Conservation (phyloP, 2,888 invertebrate species). For the Phengaris alcon region DNA sequence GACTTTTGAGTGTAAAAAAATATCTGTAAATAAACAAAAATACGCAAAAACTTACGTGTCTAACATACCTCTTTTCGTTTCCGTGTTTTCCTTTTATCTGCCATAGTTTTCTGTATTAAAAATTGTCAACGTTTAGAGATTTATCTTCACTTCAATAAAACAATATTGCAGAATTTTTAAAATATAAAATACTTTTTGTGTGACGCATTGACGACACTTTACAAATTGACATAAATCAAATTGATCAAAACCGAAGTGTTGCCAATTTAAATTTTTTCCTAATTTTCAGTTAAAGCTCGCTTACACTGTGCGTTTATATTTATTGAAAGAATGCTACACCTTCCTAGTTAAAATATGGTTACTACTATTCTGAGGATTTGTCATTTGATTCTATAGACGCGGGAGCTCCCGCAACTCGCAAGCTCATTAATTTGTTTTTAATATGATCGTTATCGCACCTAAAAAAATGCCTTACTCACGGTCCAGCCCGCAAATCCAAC, state of each 20-base stretch:
- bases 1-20: not conserved
- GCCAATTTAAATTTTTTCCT: not conserved
- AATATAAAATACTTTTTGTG: constrained; percentile 34
- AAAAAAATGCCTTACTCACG: too few relatives aligned
- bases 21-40: constrained; percentile 5
- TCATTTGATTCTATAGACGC: too few relatives aligned
- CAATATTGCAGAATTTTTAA: constrained; percentile 35
- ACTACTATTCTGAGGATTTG: too few relatives aligned
- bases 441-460: too few relatives aligned
- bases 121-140: constrained; percentile 58
- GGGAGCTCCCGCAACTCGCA: too few relatives aligned
- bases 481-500: too few relatives aligned
- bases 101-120: constrained; percentile 54
- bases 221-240: too few relatives aligned
- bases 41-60: constrained; percentile 10
- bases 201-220: constrained; percentile 37
- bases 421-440: too few relatives aligned
- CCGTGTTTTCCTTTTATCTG: constrained; percentile 74
- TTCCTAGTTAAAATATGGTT: too few relatives aligned
- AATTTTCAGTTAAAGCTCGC: too few relatives aligned
- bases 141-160: constrained; percentile 31
- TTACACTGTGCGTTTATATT: too few relatives aligned
- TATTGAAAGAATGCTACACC: too few relatives aligned
- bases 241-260: constrained; percentile 21
- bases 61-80: constrained; percentile 72